These are phyloP conservation scores for Lophochroa leadbeateri DNA, from an alignment of 2,113 vertebrate genomes.

Conservation along the genomic window DNA sequence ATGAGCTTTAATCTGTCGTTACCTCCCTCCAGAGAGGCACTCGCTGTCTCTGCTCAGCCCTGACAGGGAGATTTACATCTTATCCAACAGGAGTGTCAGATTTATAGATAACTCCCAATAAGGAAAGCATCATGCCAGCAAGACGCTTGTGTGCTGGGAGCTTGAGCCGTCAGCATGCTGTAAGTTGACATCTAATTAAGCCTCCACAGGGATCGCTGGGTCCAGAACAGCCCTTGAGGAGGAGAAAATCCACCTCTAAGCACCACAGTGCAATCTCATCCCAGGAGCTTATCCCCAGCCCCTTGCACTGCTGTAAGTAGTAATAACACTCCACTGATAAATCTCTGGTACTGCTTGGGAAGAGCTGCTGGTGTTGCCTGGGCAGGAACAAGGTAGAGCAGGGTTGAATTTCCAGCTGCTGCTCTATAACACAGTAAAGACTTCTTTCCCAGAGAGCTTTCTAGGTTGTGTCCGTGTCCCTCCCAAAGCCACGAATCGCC, in stretches of 20 bases:
- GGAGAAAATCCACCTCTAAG: slow-evolving; percentile 10
- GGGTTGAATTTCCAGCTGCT: background rate
- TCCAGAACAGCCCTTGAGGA: background rate
- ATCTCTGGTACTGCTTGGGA: background rate
- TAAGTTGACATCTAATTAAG: slow-evolving; percentile 44
- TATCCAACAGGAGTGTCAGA: background rate
- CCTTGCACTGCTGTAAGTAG: background rate
- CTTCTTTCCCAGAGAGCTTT: background rate
- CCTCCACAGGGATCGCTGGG: background rate
- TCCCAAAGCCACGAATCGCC: accelerated
- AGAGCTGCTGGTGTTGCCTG: accelerated
- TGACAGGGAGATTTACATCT: slow-evolving; percentile 33
- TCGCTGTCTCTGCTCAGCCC: background rate
- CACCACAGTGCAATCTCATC: background rate
- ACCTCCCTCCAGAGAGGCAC: background rate
- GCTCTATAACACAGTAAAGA: background rate
- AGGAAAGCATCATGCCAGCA: background rate
- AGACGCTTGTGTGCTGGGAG: slow-evolving; percentile 7
- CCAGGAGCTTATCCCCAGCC: background rate
- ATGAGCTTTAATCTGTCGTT: slow-evolving; percentile 16
- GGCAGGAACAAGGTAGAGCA: background rate
- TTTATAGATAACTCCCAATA: background rate
- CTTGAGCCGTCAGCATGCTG: slow-evolving; percentile 15
- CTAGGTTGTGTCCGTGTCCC: background rate
- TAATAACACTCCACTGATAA: background rate